These are phyloP conservation scores for Musca vetustissima DNA, from an alignment of 1,140 invertebrate species.

Conservation along the genomic window DNA sequence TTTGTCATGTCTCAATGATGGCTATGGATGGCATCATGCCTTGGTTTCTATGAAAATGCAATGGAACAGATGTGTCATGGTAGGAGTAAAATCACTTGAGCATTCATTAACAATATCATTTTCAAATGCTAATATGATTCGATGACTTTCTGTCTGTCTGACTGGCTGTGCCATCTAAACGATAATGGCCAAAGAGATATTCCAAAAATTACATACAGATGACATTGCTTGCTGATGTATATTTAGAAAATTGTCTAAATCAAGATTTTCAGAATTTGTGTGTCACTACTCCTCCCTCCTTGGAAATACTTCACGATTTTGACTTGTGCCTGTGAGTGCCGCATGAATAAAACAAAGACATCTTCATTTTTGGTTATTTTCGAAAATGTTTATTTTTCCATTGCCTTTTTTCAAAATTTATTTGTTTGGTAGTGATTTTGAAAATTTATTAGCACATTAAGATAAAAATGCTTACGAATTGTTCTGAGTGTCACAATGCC, in stretches of 20 bases:
- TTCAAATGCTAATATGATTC: constrained; percentile 10
- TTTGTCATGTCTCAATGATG: neutral
- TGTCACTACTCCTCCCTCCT: neutral
- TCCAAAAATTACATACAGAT: neutral
- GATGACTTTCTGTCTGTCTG: no score
- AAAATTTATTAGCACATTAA: constrained; percentile 30
- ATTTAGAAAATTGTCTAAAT: neutral
- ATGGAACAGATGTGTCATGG: constrained; percentile 18
- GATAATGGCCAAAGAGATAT: neutral
- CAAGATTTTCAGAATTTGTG: no score
- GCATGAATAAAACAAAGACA: no score
- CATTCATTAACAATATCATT: neutral
- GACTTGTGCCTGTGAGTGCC: no score
- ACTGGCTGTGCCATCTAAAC: neutral
- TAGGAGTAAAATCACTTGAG: constrained; percentile 23
- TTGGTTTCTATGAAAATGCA: neutral
- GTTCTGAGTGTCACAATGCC: constrained; percentile 5
- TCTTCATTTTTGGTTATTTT: no score
- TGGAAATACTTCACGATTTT: neutral
- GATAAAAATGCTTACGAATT: constrained; percentile 19
- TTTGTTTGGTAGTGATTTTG: constrained; percentile 23
- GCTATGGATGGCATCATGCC: neutral
- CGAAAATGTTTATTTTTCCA: neutral
- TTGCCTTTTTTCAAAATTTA: constrained; percentile 27
- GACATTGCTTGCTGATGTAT: neutral